Evolutionary conservation across 2,113 vertebrate species (phyloP), one percentile per base, ranked within the genome.

Genomic region (Tenebrosternarchus preto): DNA sequence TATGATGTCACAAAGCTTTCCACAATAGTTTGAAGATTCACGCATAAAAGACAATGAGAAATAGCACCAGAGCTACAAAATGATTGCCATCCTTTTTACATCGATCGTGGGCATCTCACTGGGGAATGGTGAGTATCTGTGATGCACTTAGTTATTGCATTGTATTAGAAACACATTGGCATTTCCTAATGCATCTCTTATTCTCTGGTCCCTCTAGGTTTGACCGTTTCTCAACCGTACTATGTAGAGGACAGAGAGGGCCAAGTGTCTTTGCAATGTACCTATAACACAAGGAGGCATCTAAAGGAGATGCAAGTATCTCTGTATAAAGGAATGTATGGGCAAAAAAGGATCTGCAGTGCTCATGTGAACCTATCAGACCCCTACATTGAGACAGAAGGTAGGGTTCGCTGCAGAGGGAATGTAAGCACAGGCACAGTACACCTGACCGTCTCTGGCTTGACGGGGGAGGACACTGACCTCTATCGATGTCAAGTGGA

Each of bases 381-480:
- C 20, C 69, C 79, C 22, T 15, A 19, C 68, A 77, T 84, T 46
- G 25, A 53, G 11, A 64, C 2, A 8, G 27, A 68, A 25, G 67
- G 50, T 8, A 0, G 59, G 75, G 61, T 90, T 60, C 69, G 81
- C 24, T 92, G 91, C 73, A 82, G 56, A 20, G 81, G 73, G 31
- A 59, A 75, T 80, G 1, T 83, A 22, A 83, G 7, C 19, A 80
- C n/a, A 36, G 86, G 76, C 15, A 76, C 79, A 11, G 80, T 93
- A 75, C 87, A 87, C 77, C 76, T 93, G 76, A 84, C 84, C 0
- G 59, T 91, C 57, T 83, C 77, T 0, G 90, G 90, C 17, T 86
- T 93, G 53, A 85, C 33, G 33, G 77, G 76, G 6, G 59, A 73
- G 33, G 84, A 93, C 85, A 93, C 92, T 1, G 92, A 93, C 29